These are phyloP conservation scores for Cettia cetti DNA, from an alignment of 2,113 vertebrate species.

Conservation along the genomic window DNA sequence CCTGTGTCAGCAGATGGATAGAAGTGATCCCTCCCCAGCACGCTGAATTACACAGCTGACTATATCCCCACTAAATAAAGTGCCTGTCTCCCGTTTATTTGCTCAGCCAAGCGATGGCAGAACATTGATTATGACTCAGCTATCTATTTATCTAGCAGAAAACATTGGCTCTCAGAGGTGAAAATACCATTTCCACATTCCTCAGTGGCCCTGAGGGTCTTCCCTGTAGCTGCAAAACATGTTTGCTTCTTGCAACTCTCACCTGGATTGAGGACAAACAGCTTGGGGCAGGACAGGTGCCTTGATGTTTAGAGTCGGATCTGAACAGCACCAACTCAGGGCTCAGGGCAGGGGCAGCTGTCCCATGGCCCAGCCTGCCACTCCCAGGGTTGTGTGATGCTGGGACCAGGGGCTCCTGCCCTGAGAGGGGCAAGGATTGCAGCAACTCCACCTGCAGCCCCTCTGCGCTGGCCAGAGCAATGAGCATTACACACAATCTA, in stretches of 20 bases:
- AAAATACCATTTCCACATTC: background rate
- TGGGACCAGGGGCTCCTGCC: background rate
- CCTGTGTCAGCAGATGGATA: background rate
- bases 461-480: fast-evolving
- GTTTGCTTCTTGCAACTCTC: background rate
- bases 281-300: background rate
- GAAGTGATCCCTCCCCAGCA: background rate
- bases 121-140: background rate
- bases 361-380: background rate
- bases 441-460: background rate
- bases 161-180: background rate
- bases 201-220: background rate
- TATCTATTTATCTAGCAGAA: background rate
- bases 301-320: background rate
- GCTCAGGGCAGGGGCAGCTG: background rate
- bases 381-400: background rate
- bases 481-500: fast-evolving
- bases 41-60: background rate
- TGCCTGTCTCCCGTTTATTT: background rate
- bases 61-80: background rate
- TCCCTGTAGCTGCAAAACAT: background rate
- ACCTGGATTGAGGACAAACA: background rate
- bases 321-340: background rate
- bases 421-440: background rate
- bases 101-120: background rate